Percentiles rank a stretch among this genome's conserved stretches.
Conservation (phyloP, 2,888 invertebrate species). For the Volucella zonaria region DNA sequence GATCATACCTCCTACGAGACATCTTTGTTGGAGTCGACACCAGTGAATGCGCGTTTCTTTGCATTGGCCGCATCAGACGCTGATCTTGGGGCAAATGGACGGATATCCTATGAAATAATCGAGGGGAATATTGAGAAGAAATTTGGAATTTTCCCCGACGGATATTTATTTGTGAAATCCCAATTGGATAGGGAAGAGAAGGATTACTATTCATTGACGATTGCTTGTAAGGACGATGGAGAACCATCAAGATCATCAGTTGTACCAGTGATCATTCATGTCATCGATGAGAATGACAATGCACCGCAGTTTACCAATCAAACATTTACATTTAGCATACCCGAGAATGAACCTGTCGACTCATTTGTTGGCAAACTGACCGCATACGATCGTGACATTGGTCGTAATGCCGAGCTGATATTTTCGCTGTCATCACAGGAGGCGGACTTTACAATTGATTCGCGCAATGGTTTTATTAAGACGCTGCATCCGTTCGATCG, state of each 20-base stretch:
- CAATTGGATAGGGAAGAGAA: slow-evolving; percentile 93
- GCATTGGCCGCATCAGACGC: slow-evolving; percentile 94
- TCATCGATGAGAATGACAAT: slow-evolving; percentile 98
- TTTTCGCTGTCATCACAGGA: slow-evolving; percentile 90
- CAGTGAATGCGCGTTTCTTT: slow-evolving; percentile 95
- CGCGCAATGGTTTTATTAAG: slow-evolving; percentile 94
- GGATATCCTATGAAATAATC: slow-evolving; percentile 90
- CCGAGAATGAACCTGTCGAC: slow-evolving; percentile 93
- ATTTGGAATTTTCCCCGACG: slow-evolving; percentile 98
- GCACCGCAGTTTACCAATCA: slow-evolving; percentile 95
- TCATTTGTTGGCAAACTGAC: slow-evolving; percentile 95
- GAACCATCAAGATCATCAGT: slow-evolving; percentile 90
- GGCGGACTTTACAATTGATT: slow-evolving; percentile 93
- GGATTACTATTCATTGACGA: slow-evolving; percentile 94
- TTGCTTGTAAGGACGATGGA: slow-evolving; percentile 92
- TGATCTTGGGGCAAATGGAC: slow-evolving; percentile 92
- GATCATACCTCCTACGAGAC: slow-evolving; percentile 96
- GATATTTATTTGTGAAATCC: slow-evolving; percentile 93
- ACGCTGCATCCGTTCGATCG: slow-evolving; percentile 94
- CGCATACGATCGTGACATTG: slow-evolving; percentile 95
- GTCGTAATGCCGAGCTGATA: slow-evolving; percentile 94
- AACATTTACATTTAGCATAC: slow-evolving; percentile 94
- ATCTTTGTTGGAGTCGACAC: slow-evolving; percentile 93
- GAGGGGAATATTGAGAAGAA: slow-evolving; percentile 93
- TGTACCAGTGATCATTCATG: slow-evolving; percentile 95